These are phyloP conservation scores for Brachyptera putata DNA, from an alignment of 2,888 invertebrate species.

Conservation along the genomic window DNA sequence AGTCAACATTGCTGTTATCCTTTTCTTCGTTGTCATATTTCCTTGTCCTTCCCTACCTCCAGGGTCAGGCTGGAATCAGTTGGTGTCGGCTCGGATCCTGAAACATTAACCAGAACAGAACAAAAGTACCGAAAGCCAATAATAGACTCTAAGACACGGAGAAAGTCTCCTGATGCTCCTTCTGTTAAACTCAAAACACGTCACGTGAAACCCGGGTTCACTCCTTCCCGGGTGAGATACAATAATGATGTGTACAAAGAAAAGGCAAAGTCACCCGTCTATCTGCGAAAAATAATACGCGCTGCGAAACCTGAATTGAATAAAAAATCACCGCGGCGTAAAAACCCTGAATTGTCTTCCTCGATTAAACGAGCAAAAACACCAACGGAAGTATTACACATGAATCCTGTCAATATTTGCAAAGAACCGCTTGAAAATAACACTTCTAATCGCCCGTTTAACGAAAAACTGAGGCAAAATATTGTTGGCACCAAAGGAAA, in stretches of 20 bases:
- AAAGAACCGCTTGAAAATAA: background rate
- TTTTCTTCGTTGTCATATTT: background rate
- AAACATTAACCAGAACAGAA: background rate
- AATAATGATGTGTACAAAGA: background rate
- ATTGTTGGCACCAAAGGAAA: background rate
- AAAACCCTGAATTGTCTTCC: no score
- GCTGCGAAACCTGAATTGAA: no score
- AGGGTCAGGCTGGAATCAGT: background rate
- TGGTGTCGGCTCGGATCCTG: background rate
- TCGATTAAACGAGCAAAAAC: no score
- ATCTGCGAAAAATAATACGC: no score
- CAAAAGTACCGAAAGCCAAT: background rate
- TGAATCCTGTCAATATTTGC: background rate
- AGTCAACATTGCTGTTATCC: no score
- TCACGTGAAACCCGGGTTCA: background rate
- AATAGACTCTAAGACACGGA: background rate
- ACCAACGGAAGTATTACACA: no score
- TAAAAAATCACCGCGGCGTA: no score
- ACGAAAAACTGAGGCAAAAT: background rate
- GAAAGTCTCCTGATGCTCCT: background rate
- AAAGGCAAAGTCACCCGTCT: background rate
- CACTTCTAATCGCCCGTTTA: background rate
- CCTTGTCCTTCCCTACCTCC: background rate
- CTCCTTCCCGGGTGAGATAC: background rate
- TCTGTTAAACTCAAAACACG: background rate